Evolutionary conservation across 2,888 invertebrate genomes (phyloP).

Genomic region (Cheilosia grossa): DNA sequence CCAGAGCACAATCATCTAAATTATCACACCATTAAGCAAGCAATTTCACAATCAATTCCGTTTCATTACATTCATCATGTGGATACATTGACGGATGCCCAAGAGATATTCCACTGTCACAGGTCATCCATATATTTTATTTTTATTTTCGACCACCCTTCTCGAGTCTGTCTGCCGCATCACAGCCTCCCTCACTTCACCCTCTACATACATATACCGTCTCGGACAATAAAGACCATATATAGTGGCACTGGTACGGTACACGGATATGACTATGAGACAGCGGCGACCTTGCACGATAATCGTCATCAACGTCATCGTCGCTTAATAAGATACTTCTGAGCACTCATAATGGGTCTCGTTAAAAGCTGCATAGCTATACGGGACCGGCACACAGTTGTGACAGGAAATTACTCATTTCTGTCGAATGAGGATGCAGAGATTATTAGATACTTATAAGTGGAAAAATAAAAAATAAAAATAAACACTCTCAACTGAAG

Average conservation of each 20-base stretch:
- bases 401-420: conserved; percentile 60
- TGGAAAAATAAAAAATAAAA: background rate
- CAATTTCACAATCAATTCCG: conserved; percentile 69
- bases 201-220: no score
- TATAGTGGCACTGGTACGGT: conserved; percentile 4
- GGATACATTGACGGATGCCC: conserved; percentile 31
- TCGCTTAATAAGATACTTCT: conserved; percentile 22
- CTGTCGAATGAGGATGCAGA: background rate
- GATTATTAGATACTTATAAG: conserved; percentile 12
- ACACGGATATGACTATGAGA: conserved; percentile 34
- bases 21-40: conserved; percentile 73
- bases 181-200: background rate
- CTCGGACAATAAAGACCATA: background rate
- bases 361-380: conserved; percentile 41
- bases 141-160: conserved; percentile 24
- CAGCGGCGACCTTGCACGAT: conserved; percentile 62
- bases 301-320: conserved; percentile 22
- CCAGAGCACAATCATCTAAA: conserved; percentile 58
- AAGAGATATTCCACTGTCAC: conserved; percentile 44
- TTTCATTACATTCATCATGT: conserved; percentile 63
- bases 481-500: conserved; percentile 3
- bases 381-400: conserved; percentile 31
- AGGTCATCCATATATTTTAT: conserved; percentile 34
- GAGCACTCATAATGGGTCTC: conserved; percentile 21
- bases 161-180: background rate